Percentiles rank a stretch among this genome's conserved stretches.
Evolutionary conservation across 37 sponge, comb jelly and placozoan genomes (phyloP).

Genomic region (Agelas oroides): DNA sequence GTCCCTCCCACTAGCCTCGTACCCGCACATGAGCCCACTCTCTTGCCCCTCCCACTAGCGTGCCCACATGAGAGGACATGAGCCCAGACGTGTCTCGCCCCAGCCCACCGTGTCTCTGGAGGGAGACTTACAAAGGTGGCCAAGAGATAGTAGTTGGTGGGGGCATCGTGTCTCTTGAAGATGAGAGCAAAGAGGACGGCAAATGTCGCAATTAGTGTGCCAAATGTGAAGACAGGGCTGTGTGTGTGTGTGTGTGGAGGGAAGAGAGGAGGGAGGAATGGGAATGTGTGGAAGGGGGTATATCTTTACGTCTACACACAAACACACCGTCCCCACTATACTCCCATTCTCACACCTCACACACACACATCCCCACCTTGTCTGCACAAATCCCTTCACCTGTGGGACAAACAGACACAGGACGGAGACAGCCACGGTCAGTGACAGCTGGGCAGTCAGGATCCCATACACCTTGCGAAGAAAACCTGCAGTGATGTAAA

Average conservation of each 20-base stretch:
- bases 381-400: slow-evolving; percentile 71
- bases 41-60: no score
- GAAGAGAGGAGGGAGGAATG: neutral
- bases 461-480: slow-evolving; percentile 96
- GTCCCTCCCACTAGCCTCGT: no score
- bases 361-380: no score
- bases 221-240: slow-evolving; percentile 57
- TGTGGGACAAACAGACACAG: slow-evolving; percentile 67
- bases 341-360: no score
- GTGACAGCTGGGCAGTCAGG: slow-evolving; percentile 75
- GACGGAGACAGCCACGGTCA: slow-evolving; percentile 65
- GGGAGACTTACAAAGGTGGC: slow-evolving; percentile 73
- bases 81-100: no score
- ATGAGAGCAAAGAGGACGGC: slow-evolving; percentile 75
- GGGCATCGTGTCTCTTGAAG: slow-evolving; percentile 64
- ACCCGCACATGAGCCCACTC: no score
- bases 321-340: no score
- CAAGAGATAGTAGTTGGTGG: slow-evolving; percentile 78
- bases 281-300: no score
- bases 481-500: slow-evolving; percentile 83
- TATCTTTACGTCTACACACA: neutral
- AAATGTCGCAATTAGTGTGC: slow-evolving; percentile 52
- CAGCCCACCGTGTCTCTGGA: no score
- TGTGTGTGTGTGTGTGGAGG: neutral
- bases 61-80: no score